phyloP scores from a whole-genome alignment of 2,888 invertebrate genomes.

The Aelia acuminata region DNA sequence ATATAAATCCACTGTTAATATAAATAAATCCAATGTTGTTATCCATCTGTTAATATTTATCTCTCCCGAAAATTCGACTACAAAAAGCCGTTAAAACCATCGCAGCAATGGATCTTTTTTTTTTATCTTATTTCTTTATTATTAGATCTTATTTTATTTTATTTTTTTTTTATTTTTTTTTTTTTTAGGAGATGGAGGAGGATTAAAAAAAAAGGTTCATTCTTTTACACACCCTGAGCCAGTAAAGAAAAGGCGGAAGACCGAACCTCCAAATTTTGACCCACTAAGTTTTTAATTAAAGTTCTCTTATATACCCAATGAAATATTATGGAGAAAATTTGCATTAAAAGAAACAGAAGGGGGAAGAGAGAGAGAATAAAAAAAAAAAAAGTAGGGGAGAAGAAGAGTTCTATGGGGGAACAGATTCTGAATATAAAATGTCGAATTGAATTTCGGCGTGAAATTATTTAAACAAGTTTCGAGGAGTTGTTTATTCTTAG shows the following conservation, averaged over 20 bases:
- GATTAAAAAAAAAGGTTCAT: background rate
- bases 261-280: background rate
- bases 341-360: constrained; percentile 2
- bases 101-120: too few species aligned
- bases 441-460: background rate
- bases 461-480: background rate
- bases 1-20: too few species aligned
- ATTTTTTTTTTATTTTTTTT: too few species aligned
- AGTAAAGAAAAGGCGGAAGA: background rate
- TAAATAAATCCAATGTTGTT: too few species aligned
- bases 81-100: too few species aligned
- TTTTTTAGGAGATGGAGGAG: background rate
- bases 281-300: constrained; percentile 27
- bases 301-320: constrained; percentile 43
- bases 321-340: constrained; percentile 35
- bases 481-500: background rate
- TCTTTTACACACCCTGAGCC: background rate
- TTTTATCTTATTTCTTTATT: too few species aligned
- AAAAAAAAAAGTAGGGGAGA: background rate
- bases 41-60: too few species aligned
- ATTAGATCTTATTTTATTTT: too few species aligned
- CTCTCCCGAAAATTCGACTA: too few species aligned
- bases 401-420: background rate
- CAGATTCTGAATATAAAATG: constrained; percentile 13
- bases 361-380: too few species aligned